Conservation (phyloP, 2,888 invertebrate species). For the Drosophila paucipuncta region DNA sequence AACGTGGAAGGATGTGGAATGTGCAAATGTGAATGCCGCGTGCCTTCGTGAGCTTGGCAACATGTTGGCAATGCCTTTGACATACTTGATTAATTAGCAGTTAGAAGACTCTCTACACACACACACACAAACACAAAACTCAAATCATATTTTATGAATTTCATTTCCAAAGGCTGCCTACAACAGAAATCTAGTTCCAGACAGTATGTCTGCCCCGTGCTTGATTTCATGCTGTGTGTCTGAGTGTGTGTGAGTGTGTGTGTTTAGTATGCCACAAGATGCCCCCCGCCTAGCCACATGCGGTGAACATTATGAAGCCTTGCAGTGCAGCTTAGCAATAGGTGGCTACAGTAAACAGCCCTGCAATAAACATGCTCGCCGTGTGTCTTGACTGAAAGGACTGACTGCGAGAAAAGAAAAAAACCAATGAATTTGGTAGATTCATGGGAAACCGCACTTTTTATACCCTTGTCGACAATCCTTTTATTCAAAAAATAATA, state of each 20-base stretch:
- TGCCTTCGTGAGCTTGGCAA: slow-evolving; percentile 37
- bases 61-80: slow-evolving; percentile 56
- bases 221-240: slow-evolving; percentile 9
- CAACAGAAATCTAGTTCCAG: slow-evolving; percentile 19
- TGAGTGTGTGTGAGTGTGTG: background rate
- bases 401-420: background rate
- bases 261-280: slow-evolving; percentile 25
- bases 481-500: too few species aligned
- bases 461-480: background rate
- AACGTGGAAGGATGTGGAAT: slow-evolving; percentile 4
- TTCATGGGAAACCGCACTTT: background rate
- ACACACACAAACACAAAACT: slow-evolving; percentile 8
- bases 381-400: slow-evolving; percentile 34
- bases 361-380: slow-evolving; percentile 32
- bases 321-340: slow-evolving; percentile 58
- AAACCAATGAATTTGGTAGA: too few species aligned
- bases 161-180: slow-evolving; percentile 34
- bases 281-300: slow-evolving; percentile 51
- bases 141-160: slow-evolving; percentile 52
- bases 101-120: slow-evolving; percentile 17
- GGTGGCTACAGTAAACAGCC: slow-evolving; percentile 13
- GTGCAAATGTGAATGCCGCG: slow-evolving; percentile 12
- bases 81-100: slow-evolving; percentile 62
- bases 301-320: slow-evolving; percentile 75
- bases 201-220: background rate